A percentile compares a stretch with the other conserved stretches of the same genome.
Conservation (phyloP, 2,113 vertebrate species). For the Scophthalmus maximus region DNA sequence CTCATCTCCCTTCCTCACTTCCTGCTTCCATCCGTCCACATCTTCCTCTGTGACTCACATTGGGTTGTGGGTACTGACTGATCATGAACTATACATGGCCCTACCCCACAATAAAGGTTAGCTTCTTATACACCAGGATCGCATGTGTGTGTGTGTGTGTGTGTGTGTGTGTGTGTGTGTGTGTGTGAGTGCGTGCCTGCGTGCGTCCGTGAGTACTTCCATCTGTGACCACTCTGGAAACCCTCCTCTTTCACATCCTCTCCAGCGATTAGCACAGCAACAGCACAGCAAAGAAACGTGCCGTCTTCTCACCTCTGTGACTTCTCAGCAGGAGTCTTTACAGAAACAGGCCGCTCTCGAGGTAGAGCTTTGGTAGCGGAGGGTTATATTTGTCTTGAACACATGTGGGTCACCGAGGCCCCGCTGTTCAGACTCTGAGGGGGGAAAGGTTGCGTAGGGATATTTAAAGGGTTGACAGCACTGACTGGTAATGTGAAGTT, state of each 20-base stretch:
- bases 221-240: slow-evolving; percentile 38
- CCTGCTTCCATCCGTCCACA: slow-evolving; percentile 29
- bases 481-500: slow-evolving; percentile 52
- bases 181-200: background rate
- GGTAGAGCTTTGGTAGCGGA: slow-evolving; percentile 49
- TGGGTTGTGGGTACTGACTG: slow-evolving; percentile 30
- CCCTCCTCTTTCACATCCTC: slow-evolving; percentile 72
- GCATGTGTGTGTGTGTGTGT: background rate
- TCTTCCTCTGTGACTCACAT: slow-evolving; percentile 25
- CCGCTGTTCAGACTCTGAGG: slow-evolving; percentile 36
- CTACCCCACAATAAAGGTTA: slow-evolving; percentile 29
- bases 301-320: slow-evolving; percentile 54
- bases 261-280: slow-evolving; percentile 28
- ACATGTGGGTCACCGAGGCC: slow-evolving; percentile 66
- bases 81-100: background rate
- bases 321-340: slow-evolving; percentile 49
- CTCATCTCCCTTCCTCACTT: slow-evolving; percentile 2
- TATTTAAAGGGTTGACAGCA: slow-evolving; percentile 72
- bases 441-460: slow-evolving; percentile 31
- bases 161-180: slow-evolving; percentile 1
- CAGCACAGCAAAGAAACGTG: slow-evolving; percentile 24
- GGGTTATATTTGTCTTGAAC: slow-evolving; percentile 79
- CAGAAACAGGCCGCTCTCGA: slow-evolving; percentile 49
- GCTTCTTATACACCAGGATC: slow-evolving; percentile 23
- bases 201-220: slow-evolving; percentile 16